A percentile compares a stretch with the other conserved stretches of the same genome.
These are phyloP conservation scores for Caradrina clavipalpis DNA, from an alignment of 2,888 invertebrate species.

Conservation along the genomic window DNA sequence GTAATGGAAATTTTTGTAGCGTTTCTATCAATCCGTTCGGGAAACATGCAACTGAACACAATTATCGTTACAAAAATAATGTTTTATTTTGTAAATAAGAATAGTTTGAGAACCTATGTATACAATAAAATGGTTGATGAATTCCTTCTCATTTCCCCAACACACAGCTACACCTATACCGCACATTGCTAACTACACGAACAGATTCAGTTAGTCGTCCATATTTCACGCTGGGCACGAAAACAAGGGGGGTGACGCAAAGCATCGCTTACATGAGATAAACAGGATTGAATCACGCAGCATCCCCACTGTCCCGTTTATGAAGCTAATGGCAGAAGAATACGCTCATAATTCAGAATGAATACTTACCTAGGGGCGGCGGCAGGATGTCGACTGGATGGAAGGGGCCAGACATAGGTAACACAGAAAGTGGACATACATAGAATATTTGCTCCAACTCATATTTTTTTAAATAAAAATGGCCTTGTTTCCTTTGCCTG, in stretches of 20 bases:
- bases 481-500: no score
- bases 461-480: no score
- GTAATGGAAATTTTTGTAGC: not conserved
- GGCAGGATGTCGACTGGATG: not conserved
- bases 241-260: conserved; percentile 55
- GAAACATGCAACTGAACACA: not conserved
- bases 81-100: no score
- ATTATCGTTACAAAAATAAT: no score
- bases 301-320: conserved; percentile 58
- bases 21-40: not conserved
- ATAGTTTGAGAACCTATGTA: no score
- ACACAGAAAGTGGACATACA: no score
- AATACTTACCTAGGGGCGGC: conserved; percentile 63
- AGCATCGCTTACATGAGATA: conserved; percentile 57
- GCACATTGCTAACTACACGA: conserved; percentile 23
- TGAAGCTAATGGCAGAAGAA: conserved; percentile 71
- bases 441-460: no score
- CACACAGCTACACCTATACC: not conserved
- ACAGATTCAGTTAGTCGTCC: conserved; percentile 52
- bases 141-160: not conserved
- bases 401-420: conserved; percentile 19
- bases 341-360: conserved; percentile 70
- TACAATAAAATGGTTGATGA: not conserved
- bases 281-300: conserved; percentile 64
- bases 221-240: conserved; percentile 52